phyloP scores from a whole-genome alignment of 2,888 invertebrate genomes.

The Gibbula magus region DNA sequence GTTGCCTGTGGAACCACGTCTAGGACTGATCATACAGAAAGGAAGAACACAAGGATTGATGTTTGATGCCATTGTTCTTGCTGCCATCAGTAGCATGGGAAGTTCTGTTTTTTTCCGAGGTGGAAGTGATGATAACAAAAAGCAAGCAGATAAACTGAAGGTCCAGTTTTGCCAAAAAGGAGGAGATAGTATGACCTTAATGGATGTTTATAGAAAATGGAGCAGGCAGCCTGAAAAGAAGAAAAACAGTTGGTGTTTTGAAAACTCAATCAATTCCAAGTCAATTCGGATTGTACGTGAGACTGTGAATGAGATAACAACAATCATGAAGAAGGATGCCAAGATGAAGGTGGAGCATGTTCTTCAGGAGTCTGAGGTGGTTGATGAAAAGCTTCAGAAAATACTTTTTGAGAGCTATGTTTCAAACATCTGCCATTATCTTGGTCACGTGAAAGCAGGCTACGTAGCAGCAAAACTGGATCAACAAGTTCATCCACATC shows the following conservation, averaged over 20 bases:
- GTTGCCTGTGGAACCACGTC: conserved; percentile 68
- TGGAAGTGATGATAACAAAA: conserved; percentile 58
- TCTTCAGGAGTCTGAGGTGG: conserved; percentile 40
- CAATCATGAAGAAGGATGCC: conserved; percentile 54
- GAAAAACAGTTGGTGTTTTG: conserved; percentile 66
- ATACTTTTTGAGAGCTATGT: conserved; percentile 58
- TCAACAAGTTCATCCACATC: conserved; percentile 61
- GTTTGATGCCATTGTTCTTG: conserved; percentile 64
- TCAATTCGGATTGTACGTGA: conserved; percentile 62
- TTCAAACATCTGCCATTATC: conserved; percentile 58
- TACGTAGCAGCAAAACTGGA: conserved; percentile 51
- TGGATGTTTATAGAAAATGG: conserved; percentile 67
- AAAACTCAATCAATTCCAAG: conserved; percentile 72
- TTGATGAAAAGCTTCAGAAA: conserved; percentile 43
- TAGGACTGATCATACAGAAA: conserved; percentile 58
- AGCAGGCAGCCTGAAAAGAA: conserved; percentile 47
- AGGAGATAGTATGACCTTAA: conserved; percentile 66
- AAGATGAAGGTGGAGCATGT: conserved; percentile 37
- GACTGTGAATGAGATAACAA: conserved; percentile 53
- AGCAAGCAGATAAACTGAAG: conserved; percentile 59
- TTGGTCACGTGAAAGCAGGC: conserved; percentile 63
- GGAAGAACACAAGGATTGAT: conserved; percentile 53
- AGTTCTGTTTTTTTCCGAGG: conserved; percentile 68
- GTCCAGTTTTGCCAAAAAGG: conserved; percentile 60
- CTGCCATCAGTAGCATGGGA: conserved; percentile 63